Evolutionary conservation across 2,113 vertebrate genomes (phyloP).

Genomic region (rabbit (Oryctolagus cuniculus)): DNA sequence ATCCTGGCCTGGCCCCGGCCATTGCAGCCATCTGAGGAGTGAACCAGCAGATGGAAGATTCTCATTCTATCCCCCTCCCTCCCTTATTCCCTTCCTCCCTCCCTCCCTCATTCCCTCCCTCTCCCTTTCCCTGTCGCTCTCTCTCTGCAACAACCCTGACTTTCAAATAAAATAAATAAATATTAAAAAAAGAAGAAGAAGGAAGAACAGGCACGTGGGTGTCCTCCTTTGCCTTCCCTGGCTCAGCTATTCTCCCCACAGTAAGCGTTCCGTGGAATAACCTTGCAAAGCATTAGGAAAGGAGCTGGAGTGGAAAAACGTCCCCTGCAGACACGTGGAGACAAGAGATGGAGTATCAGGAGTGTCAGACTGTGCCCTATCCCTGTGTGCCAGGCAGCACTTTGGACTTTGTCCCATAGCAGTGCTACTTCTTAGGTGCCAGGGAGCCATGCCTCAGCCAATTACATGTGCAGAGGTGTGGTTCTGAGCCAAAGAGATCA

Average conservation of each 20-base stretch:
- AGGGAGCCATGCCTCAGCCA: not conserved
- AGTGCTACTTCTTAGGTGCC: not conserved
- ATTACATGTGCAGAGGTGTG: not conserved
- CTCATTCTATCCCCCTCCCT: too few species aligned
- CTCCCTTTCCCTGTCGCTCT: too few species aligned
- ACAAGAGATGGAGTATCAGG: not conserved
- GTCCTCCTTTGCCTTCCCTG: not conserved
- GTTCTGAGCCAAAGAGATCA: constrained; percentile 31
- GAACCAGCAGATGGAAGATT: too few species aligned
- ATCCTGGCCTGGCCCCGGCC: too few species aligned
- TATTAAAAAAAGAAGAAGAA: not conserved
- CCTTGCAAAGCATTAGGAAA: constrained; percentile 3
- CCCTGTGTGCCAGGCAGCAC: not conserved
- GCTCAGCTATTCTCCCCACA: not conserved
- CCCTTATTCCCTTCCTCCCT: too few species aligned
- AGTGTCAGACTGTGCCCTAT: not conserved
- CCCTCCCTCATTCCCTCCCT: too few species aligned
- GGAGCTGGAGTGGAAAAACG: not conserved
- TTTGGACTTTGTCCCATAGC: not conserved
- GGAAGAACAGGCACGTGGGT: not conserved
- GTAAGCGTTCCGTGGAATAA: constrained; percentile 36
- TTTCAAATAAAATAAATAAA: too few species aligned
- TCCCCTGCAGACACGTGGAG: not conserved
- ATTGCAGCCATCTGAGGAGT: too few species aligned
- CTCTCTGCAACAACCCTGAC: too few species aligned